These are phyloP conservation scores for Teleogryllus oceanicus DNA, from an alignment of 2,888 invertebrate genomes.

Conservation along the genomic window DNA sequence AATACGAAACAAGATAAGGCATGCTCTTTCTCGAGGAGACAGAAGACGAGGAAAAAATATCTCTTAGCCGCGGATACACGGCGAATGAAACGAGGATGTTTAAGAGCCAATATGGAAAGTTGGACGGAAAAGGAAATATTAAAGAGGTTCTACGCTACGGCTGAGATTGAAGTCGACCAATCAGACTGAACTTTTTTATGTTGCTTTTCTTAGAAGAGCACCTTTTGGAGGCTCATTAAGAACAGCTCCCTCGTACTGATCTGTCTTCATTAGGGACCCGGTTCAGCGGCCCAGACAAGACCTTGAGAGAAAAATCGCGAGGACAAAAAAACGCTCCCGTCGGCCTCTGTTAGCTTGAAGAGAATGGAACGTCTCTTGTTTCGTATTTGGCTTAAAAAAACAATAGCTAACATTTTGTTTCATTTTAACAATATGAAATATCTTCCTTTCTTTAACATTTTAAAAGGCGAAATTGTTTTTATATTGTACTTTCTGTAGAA, in stretches of 20 bases:
- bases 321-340: too few relatives aligned
- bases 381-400: too few relatives aligned
- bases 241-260: not conserved
- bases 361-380: too few relatives aligned
- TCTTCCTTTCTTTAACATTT: too few relatives aligned
- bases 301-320: too few relatives aligned
- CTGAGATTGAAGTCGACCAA: not conserved
- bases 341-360: too few relatives aligned
- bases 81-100: not conserved
- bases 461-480: too few relatives aligned
- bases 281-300: too few relatives aligned
- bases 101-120: not conserved
- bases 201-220: not conserved
- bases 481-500: too few relatives aligned
- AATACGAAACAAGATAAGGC: not conserved
- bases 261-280: not conserved
- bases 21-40: not conserved
- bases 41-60: too few relatives aligned
- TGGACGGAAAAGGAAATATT: constrained; percentile 1
- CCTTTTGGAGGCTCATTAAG: not conserved
- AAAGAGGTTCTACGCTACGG: not conserved
- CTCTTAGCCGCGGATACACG: not conserved
- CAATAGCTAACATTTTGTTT: too few relatives aligned
- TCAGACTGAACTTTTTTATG: not conserved
- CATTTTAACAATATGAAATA: too few relatives aligned